A percentile compares a stretch with the other conserved stretches of the same genome.
Evolutionary conservation across 2,797 vertebrate genomes (phyloP).

Genomic region (Sparidentex hasta): DNA sequence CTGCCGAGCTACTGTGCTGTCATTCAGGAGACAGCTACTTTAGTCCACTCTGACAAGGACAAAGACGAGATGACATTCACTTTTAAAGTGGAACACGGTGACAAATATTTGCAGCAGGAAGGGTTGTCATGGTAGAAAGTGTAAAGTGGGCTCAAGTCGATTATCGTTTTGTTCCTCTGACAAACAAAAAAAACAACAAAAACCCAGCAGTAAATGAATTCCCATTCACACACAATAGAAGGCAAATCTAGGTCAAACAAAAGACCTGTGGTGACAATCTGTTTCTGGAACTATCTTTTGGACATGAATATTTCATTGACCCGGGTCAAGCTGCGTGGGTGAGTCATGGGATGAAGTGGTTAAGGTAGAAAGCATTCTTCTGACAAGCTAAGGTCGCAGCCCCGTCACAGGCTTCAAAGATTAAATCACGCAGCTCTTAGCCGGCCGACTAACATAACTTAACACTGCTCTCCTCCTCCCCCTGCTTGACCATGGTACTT

Average conservation of each 20-base stretch:
- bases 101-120: not conserved
- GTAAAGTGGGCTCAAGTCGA: not conserved
- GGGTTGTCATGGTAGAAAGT: not conserved
- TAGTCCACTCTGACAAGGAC: conserved; percentile 23
- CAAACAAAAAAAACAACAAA: not conserved
- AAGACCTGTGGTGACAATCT: conserved; percentile 18
- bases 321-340: conserved; percentile 9
- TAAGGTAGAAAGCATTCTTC: conserved; percentile 44
- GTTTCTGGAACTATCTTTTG: conserved; percentile 24
- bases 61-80: conserved; percentile 4
- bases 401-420: conserved; percentile 48
- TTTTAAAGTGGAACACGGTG: conserved; percentile 18
- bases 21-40: conserved; percentile 21
- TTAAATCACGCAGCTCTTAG: conserved; percentile 44
- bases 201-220: conserved; percentile 1
- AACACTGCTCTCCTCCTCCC: conserved; percentile 34
- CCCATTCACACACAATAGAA: conserved; percentile 14
- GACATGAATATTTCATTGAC: conserved; percentile 46
- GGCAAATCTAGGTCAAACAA: conserved; percentile 18
- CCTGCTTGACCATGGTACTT: conserved; percentile 63
- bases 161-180: not conserved
- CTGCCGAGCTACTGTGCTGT: conserved; percentile 37
- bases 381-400: conserved; percentile 43
- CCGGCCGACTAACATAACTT: conserved; percentile 57
- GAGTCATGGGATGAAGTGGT: conserved; percentile 33